phyloP scores from a whole-genome alignment of 2,888 invertebrate genomes.

The Drosophila subsilvestris region DNA sequence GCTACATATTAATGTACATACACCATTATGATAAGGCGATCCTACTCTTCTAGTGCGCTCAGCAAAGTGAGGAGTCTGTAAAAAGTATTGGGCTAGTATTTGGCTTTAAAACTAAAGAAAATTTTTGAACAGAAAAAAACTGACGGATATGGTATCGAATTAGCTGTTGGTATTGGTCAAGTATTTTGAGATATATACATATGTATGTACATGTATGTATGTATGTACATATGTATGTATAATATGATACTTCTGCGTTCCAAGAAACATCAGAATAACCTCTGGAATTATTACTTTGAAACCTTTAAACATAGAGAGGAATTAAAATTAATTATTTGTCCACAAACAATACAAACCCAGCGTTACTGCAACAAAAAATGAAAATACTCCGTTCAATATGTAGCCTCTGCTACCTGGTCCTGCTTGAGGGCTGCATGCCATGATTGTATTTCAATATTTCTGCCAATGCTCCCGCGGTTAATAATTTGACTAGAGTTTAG shows the following conservation, averaged over 20 bases:
- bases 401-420: slow-evolving; percentile 20
- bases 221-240: neutral
- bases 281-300: neutral
- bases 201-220: neutral
- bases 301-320: neutral
- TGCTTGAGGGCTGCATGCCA: slow-evolving; percentile 12
- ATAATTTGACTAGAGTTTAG: neutral
- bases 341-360: slow-evolving; percentile 48
- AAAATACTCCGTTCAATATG: slow-evolving; percentile 37
- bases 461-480: neutral
- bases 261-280: neutral
- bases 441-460: slow-evolving; percentile 18
- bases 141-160: neutral
- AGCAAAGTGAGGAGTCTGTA: neutral
- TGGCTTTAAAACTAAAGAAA: too few relatives aligned
- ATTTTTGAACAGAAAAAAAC: neutral
- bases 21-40: neutral
- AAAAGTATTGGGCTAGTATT: neutral
- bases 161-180: neutral
- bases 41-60: neutral
- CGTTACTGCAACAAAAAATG: slow-evolving; percentile 37
- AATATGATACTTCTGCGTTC: neutral
- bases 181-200: neutral
- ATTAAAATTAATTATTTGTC: neutral
- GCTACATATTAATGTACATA: neutral